Evolutionary conservation across 2,888 invertebrate species (phyloP), one percentile per base, ranked within the genome.

Genomic region (Ophioninae sp.): DNA sequence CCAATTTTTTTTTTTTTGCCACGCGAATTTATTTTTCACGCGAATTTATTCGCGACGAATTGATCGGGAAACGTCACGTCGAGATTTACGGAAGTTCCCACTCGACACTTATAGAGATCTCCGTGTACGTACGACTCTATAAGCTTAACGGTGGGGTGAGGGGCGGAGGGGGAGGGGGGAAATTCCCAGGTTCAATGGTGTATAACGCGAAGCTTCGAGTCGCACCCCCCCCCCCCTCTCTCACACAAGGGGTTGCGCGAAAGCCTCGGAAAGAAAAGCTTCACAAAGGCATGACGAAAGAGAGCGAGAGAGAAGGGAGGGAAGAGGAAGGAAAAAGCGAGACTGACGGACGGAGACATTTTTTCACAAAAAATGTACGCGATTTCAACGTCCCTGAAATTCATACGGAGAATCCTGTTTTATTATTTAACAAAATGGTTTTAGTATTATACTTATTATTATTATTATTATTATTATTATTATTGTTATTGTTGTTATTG

Each of bases 381-480:
- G 78, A 85, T 74, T 85, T 85, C 83, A 85, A 88, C 87, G 86
- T 88, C 88, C 88, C 89, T 88, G 87, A 90, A 90, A 90, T 89
- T 88, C 90, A 88, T 89, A 88, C 85, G 59, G 59, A 39, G 58
- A n/a, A 59, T 39, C 59, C 58, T 39, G 61, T 73, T 61, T 88
- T 71, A 71, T 65, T 75, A n/a, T n/a, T n/a, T n/a, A n/a, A n/a
- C n/a, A n/a, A n/a, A n/a, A n/a, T n/a, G n/a, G n/a, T n/a, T n/a
- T n/a, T n/a, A n/a, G n/a, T n/a, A n/a, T n/a, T n/a, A n/a, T n/a
- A n/a, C n/a, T 56, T 30, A 20, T 51, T 6, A 17, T 77, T 79
- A 56, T 81, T 22, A 63, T 30, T 37, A 23, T 56, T 69, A n/a
- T 8, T 13, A 69, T 69, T 69, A 56, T 56, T 69, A 56, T 69